Evolutionary conservation across 2,888 invertebrate genomes (phyloP).

Genomic region (Coelinius sp.): DNA sequence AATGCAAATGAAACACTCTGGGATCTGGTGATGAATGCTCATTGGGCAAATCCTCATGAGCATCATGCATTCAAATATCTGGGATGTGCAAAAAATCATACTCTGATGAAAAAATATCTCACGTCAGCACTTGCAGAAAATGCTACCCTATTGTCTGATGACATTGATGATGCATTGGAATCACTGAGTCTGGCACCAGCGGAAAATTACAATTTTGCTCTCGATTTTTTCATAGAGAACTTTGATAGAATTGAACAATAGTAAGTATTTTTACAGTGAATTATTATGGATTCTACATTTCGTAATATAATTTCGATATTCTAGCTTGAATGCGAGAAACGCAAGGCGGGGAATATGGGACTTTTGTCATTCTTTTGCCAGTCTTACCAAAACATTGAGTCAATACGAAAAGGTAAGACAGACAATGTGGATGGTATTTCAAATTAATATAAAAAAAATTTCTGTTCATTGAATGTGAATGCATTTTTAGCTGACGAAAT

Average conservation of each 20-base stretch:
- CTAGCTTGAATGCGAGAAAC: slow-evolving; percentile 24
- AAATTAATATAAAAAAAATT: not conserved
- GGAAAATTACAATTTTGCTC: slow-evolving; percentile 27
- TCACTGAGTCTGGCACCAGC: slow-evolving; percentile 16
- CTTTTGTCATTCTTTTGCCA: not conserved
- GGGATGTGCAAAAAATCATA: slow-evolving; percentile 34
- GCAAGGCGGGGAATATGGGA: not conserved
- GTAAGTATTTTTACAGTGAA: slow-evolving; percentile 12
- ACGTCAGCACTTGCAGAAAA: slow-evolving; percentile 25
- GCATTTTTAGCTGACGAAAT: slow-evolving; percentile 24
- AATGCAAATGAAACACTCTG: slow-evolving; percentile 25
- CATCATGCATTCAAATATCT: slow-evolving; percentile 18
- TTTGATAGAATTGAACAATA: slow-evolving; percentile 27
- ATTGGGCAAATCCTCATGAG: slow-evolving; percentile 21
- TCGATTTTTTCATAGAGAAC: slow-evolving; percentile 33
- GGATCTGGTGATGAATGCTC: slow-evolving; percentile 26
- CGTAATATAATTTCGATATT: not conserved
- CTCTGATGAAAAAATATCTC: slow-evolving; percentile 30
- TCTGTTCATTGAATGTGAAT: not conserved
- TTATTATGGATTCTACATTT: not conserved
- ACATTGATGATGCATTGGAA: not conserved
- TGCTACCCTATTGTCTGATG: slow-evolving; percentile 2
- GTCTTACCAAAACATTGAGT: slow-evolving; percentile 4
- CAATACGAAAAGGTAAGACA: slow-evolving; percentile 35
- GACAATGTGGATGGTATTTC: not conserved